Evolutionary conservation across 1,140 invertebrate species (phyloP), one percentile per base, ranked within the genome.

Genomic region (Drosophila pseudoobscura): DNA sequence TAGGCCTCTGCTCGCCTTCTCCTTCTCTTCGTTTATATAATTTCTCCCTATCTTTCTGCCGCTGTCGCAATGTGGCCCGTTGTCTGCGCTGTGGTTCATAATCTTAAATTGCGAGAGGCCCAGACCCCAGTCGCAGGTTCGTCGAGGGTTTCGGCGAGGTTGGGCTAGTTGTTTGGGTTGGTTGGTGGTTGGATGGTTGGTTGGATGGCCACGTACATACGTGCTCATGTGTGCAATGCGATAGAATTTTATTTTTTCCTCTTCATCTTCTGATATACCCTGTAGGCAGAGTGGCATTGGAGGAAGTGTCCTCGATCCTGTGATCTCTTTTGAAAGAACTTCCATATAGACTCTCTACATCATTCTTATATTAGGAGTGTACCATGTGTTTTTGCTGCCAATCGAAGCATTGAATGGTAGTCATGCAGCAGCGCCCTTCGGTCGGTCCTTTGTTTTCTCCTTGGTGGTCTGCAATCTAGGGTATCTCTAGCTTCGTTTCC

Each of bases 171-270:
- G 43, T 26, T 56, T 22, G 31, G 44, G 57, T 22, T 61, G 47
- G 17, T 17, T 26, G 64, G 47, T 57, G 53, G 50, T 45, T 61
- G 41, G 49, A 15, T 70, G 64, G 63, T 43, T 72, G 65, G 73
- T 43, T 72, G 65, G 73, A 52, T 52, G 58, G 74, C 74, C 66
- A 70, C 60, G 78, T 39, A 39, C 35, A 39, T 73, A 87, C 75
- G 82, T 88, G 82, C 82, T 82, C 83, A 87, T 87, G 82, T 87
- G 75, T 82, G 78, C 82, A 80, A 77, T 85, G 82, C 82, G 82
- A 88, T 88, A 82, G 78, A 87, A 87, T 82, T 80, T 44, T 45
- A 45, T 59, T 66, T 50, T 63, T 57, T 24, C 20, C 47, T 59
- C 7, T 6, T n/a, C 45, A 46, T 45, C 9, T 52, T 49, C 20